Evolutionary conservation across 2,113 vertebrate genomes (phyloP).

Genomic region (Mesocricetus auratus): DNA sequence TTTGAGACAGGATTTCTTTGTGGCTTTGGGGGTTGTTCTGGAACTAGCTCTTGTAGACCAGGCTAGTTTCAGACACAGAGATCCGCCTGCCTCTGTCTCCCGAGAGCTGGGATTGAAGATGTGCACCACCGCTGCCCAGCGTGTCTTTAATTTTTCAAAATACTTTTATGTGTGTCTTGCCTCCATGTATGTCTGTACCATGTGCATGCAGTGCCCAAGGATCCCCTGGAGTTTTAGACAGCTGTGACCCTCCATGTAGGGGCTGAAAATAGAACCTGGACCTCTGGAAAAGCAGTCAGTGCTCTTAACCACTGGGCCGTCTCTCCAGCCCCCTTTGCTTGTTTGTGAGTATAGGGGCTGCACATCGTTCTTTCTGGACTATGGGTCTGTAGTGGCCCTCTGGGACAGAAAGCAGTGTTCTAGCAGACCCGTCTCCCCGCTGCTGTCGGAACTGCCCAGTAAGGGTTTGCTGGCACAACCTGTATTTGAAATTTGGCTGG

Average conservation of each 20-base stretch:
- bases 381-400: background rate
- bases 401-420: background rate
- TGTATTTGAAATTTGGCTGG: slow-evolving; percentile 13
- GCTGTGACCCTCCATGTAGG: background rate
- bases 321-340: background rate
- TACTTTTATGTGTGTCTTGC: background rate
- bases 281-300: background rate
- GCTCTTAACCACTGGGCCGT: background rate
- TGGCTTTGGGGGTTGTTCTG: too few species aligned
- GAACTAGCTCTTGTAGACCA: too few species aligned
- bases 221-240: background rate
- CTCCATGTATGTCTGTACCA: background rate
- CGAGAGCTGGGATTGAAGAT: too few species aligned
- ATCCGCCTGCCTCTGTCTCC: too few species aligned
- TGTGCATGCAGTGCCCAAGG: background rate
- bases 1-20: too few species aligned
- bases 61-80: too few species aligned
- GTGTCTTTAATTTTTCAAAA: background rate
- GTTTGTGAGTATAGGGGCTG: background rate
- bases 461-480: background rate
- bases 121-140: too few species aligned
- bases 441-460: background rate
- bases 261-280: background rate
- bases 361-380: background rate
- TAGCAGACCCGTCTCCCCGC: background rate